Conservation (phyloP, 2,113 vertebrate species). For the Paralichthys olivaceus region DNA sequence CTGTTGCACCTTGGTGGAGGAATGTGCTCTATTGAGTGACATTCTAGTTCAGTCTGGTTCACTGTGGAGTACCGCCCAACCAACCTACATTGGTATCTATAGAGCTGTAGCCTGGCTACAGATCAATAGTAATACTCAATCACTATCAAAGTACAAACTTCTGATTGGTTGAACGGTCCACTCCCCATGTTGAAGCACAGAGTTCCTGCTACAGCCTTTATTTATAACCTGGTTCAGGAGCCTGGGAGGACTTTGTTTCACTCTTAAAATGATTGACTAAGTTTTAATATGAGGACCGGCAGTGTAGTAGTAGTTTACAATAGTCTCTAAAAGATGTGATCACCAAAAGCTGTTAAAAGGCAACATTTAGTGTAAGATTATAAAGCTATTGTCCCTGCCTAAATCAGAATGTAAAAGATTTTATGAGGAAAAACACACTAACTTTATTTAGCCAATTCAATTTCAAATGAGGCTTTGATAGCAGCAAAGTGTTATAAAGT, state of each 20-base stretch:
- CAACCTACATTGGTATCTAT: not conserved
- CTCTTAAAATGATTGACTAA: not conserved
- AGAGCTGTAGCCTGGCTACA: not conserved
- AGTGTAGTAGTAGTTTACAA: not conserved
- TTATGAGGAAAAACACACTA: not conserved
- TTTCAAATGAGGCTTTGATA: not conserved
- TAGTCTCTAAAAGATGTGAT: not conserved
- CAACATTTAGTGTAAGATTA: not conserved
- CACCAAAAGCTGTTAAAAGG: not conserved
- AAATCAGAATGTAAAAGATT: not conserved
- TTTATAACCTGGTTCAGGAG: constrained; percentile 4
- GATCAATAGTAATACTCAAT: not conserved
- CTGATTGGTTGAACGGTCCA: not conserved
- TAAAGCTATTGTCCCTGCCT: not conserved
- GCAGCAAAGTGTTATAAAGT: not conserved
- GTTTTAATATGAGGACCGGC: not conserved
- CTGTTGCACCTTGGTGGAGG: no score
- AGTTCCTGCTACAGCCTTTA: not conserved
- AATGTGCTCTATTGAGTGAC: not conserved
- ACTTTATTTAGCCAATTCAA: not conserved
- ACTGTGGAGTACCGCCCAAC: not conserved
- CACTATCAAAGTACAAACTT: not conserved
- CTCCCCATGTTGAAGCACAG: not conserved
- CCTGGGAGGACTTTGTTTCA: constrained; percentile 6
- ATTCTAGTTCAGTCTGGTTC: not conserved